These are phyloP conservation scores for Drosophila miranda DNA, from an alignment of 1,140 invertebrate genomes.

Conservation along the genomic window DNA sequence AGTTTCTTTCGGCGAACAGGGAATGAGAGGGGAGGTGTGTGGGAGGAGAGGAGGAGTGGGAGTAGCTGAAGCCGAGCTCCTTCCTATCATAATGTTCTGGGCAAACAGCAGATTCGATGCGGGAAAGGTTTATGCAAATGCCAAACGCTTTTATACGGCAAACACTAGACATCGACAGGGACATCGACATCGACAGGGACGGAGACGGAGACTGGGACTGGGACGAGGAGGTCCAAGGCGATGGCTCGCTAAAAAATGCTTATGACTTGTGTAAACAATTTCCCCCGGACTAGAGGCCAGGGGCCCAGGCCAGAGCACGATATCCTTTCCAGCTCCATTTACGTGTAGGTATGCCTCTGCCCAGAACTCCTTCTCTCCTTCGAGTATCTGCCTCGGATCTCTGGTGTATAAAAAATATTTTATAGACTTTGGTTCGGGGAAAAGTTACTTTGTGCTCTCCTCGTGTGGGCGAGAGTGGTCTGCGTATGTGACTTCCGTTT, in stretches of 20 bases:
- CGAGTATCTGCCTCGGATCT: slow-evolving; percentile 45
- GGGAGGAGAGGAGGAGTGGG: slow-evolving; percentile 1
- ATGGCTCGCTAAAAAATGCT: slow-evolving; percentile 77
- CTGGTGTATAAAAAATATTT: slow-evolving; percentile 71
- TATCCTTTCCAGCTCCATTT: slow-evolving; percentile 44
- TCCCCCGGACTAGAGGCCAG: slow-evolving; percentile 8
- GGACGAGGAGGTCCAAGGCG: slow-evolving; percentile 25
- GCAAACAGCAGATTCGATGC: slow-evolving; percentile 33
- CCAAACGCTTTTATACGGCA: slow-evolving; percentile 60
- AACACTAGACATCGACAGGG: slow-evolving; percentile 36
- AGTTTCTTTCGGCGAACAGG: slow-evolving; percentile 31
- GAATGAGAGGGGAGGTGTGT: neutral
- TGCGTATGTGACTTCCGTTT: slow-evolving; percentile 77
- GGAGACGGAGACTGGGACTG: neutral
- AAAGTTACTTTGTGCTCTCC: slow-evolving; percentile 65
- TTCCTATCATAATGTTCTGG: slow-evolving; percentile 41
- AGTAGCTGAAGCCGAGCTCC: neutral
- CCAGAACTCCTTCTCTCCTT: slow-evolving; percentile 5
- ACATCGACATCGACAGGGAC: slow-evolving; percentile 7
- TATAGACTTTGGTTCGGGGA: slow-evolving; percentile 61
- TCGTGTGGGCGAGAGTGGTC: slow-evolving; percentile 25
- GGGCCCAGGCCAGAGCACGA: slow-evolving; percentile 25
- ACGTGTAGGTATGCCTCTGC: slow-evolving; percentile 67
- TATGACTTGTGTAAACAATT: slow-evolving; percentile 80
- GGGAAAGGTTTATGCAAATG: slow-evolving; percentile 73